Evolutionary conservation across 2,797 vertebrate genomes (phyloP), one percentile per base, ranked within the genome.

Genomic region (Coranthus polyacanthus): DNA sequence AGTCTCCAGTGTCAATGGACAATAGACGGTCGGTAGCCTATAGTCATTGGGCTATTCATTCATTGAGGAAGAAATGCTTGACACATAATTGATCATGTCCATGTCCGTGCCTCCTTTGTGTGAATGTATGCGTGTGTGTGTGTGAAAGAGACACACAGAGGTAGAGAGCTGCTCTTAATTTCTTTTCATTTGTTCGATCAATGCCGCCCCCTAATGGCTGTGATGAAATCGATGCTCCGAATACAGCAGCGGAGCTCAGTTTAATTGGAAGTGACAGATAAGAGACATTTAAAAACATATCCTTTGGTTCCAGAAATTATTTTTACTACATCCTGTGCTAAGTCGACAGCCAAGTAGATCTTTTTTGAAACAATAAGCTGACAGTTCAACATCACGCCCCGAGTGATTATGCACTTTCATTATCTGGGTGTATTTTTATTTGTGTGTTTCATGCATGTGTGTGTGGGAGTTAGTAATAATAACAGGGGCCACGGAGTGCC

Each of bases 1-100:
- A 81, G 84, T 88, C 88, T 88, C 89, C 88, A 82, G 88, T 88
- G 90, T 89, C 83, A 83, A 56, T 68, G 62, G 81, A 93, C 91
- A 93, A 92, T 90, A 67, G 90, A 26, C 71, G 74, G 85, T 84
- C 79, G 86, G 91, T 89, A 88, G 88, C 78, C 90, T 74, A 78
- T 89, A 91, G 91, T 89, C 91, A 87, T 59, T 72, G 77, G 68
- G 78, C 88, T 79, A 89, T 89, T 89, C 90, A 91, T 83, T 90
- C 89, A 87, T 64, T 81, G 75, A 89, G 72, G 84, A 83, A 83
- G 82, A 90, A 91, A 92, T 90, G 89, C 89, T 90, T 89, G 89
- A 91, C 91, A 91, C 87, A 92, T 93, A 93, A 93, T 92, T 92
- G 91, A 92, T 91, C 90, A 89, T 92, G 88, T 91, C 90, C 92